Evolutionary conservation across 2,888 invertebrate genomes (phyloP).

Genomic region (Cartodere bifasciata): DNA sequence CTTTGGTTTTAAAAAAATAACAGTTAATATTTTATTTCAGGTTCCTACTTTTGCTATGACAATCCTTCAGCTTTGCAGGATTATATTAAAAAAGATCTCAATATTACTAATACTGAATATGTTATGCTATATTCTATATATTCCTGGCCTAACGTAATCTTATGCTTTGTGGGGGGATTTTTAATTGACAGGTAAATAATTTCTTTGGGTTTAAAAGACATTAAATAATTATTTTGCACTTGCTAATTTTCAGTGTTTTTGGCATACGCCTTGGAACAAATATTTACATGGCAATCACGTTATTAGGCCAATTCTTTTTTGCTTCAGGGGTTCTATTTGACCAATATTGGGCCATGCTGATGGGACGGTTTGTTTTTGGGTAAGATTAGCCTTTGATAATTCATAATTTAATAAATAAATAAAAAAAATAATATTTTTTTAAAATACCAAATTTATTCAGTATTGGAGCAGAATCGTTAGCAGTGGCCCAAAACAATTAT

Average conservation of each 20-base stretch:
- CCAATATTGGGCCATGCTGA: constrained; percentile 77
- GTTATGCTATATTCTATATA: constrained; percentile 85
- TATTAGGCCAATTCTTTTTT: constrained; percentile 80
- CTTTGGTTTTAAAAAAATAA: no score
- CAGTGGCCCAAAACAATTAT: constrained; percentile 95
- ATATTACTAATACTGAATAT: constrained; percentile 70
- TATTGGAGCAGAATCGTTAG: constrained; percentile 91
- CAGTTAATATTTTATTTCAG: constrained; percentile 41
- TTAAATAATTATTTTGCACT: background rate
- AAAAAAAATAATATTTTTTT: no score
- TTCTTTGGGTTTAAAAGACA: background rate
- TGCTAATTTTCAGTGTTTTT: constrained; percentile 64
- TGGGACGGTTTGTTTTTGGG: constrained; percentile 93
- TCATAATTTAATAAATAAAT: constrained; percentile 6
- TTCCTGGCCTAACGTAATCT: constrained; percentile 94
- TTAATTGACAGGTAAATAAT: constrained; percentile 66
- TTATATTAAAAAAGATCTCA: constrained; percentile 68
- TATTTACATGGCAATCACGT: constrained; percentile 77
- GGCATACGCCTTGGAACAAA: constrained; percentile 87
- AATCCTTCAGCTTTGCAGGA: constrained; percentile 89
- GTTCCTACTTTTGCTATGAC: constrained; percentile 96
- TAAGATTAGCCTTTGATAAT: constrained; percentile 30
- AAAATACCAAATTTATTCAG: constrained; percentile 33
- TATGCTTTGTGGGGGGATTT: constrained; percentile 94
- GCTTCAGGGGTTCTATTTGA: constrained; percentile 71